A percentile compares a stretch with the other conserved stretches of the same genome.
Conservation (phyloP, 2,113 vertebrate genomes). For the Hippocampus barbouri region DNA sequence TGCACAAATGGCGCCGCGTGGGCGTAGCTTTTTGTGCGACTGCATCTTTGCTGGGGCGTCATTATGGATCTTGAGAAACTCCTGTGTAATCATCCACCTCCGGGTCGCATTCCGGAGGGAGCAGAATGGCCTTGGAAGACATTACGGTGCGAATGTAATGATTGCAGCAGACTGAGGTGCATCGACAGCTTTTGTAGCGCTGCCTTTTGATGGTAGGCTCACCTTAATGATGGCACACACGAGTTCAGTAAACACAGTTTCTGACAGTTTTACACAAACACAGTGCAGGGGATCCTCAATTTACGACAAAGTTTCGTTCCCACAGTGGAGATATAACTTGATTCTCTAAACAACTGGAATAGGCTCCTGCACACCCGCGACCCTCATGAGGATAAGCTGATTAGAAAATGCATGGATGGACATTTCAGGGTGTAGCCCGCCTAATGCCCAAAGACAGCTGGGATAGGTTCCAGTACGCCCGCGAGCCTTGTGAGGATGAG, state of each 20-base stretch:
- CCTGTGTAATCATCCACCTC: slow-evolving; percentile 39
- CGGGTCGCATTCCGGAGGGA: slow-evolving; percentile 39
- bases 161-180: slow-evolving; percentile 44
- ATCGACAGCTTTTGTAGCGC: slow-evolving; percentile 29
- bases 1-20: slow-evolving; percentile 38
- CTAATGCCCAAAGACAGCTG: too few species aligned
- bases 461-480: too few species aligned
- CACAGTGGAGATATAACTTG: not conserved
- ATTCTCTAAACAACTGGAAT: not conserved
- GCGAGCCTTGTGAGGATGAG: too few species aligned
- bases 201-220: slow-evolving; percentile 43
- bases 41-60: slow-evolving; percentile 23
- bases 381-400: too few species aligned
- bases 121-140: slow-evolving; percentile 23
- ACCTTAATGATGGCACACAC: slow-evolving; percentile 10
- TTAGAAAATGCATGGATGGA: too few species aligned
- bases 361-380: too few species aligned
- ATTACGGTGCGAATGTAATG: slow-evolving; percentile 34
- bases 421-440: too few species aligned
- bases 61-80: slow-evolving; percentile 21
- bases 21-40: slow-evolving; percentile 33
- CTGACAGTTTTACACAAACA: slow-evolving; percentile 19
- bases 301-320: not conserved
- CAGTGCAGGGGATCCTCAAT: slow-evolving; percentile 2
- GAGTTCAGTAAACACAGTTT: slow-evolving; percentile 24